Evolutionary conservation across 2,888 invertebrate species (phyloP), one percentile per base, ranked within the genome.

Genomic region (Meloe dianella): DNA sequence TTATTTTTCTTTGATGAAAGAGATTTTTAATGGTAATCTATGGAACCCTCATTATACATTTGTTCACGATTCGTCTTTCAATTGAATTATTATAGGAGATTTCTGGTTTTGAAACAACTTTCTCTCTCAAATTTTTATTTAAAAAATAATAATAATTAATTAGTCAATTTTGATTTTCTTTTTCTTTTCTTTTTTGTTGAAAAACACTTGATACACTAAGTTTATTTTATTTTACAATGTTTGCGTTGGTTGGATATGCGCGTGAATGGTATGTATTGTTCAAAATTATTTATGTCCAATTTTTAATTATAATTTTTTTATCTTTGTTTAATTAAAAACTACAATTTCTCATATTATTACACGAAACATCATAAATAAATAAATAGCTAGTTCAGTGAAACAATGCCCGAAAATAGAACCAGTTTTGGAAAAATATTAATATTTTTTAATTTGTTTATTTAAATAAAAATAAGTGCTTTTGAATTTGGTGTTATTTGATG

Each of bases 241-340:
- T 84, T 84, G 82, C 84, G 80, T 83, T 83, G 82, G 82, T 81
- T 82, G 83, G 83, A 80, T 77, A 81, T 82, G 82, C 81, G 83
- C 81, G 83, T 82, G 82, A 83, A 83, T 83, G 84, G 84, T 84
- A 84, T 83, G 84, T 84, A 84, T 83, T 81, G 78, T 78, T 77
- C 69, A 75, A 74, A 69, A 70, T 69, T 69, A 72, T 71, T 66
- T 71, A 68, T 73, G 64, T 70, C 60, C 59, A 73, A 63, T 70
- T 72, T 54, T 67, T 69, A 54, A 17, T 68, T 64, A 17, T n/a
- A 17, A 30, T 63, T 17, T 58, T 60, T 10, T 60, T 60, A 68
- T 74, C 67, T 72, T 72, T 73, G 65, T 47, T 47, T 20, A 47
- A 47, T 8, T 9, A 22, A 47, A 47, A 20, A 47, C 6, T 20